phyloP scores from a whole-genome alignment of 1,140 invertebrate species.

The Aphelenchoides besseyi region DNA sequence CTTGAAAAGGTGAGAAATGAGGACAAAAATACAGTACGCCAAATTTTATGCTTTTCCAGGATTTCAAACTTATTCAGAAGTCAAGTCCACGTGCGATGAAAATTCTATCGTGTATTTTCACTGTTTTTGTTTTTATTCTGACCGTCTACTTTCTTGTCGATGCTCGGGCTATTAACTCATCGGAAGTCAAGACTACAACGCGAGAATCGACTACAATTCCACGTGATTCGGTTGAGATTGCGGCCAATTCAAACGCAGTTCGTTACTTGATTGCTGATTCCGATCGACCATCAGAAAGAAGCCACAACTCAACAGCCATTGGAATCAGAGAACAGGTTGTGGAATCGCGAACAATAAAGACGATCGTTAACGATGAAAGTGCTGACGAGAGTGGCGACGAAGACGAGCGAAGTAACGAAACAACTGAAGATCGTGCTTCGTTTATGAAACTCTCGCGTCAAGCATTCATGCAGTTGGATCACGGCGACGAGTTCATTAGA shows the following conservation, averaged over 20 bases:
- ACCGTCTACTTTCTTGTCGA: background rate
- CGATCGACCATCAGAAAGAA: background rate
- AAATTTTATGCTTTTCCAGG: too few relatives aligned
- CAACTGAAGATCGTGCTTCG: background rate
- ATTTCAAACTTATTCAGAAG: too few relatives aligned
- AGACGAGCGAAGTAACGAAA: background rate
- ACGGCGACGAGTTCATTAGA: background rate
- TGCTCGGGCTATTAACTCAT: background rate
- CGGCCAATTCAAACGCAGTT: background rate
- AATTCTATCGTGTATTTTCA: background rate
- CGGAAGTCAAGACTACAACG: too few relatives aligned
- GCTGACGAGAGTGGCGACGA: constrained; percentile 1
- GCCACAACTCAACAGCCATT: too few relatives aligned
- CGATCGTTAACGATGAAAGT: background rate
- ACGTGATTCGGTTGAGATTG: background rate
- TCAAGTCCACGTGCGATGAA: too few relatives aligned
- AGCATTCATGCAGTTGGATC: constrained; percentile 12
- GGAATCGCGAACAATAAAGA: background rate
- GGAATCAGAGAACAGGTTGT: too few relatives aligned
- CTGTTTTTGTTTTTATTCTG: background rate
- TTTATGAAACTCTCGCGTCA: constrained; percentile 12
- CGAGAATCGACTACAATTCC: background rate
- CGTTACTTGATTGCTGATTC: background rate
- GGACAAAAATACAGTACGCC: too few relatives aligned
- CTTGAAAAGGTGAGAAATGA: too few relatives aligned